A percentile compares a stretch with the other conserved stretches of the same genome.
phyloP scores from a whole-genome alignment of 2,888 invertebrate genomes.

The Zygogramma bicolorata region DNA sequence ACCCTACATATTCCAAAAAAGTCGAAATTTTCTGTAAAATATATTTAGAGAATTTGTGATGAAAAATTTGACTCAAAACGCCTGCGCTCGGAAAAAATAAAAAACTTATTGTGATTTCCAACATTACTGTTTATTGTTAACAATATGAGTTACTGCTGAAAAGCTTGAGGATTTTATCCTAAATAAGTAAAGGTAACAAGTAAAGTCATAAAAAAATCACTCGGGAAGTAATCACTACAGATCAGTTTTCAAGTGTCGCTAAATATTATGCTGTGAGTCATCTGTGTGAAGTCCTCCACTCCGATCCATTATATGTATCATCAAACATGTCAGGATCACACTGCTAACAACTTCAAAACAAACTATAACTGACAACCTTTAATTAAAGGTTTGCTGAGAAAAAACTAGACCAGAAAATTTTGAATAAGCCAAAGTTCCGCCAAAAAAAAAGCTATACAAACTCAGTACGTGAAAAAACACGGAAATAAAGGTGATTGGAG shows the following conservation, averaged over 20 bases:
- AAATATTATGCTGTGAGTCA: background rate
- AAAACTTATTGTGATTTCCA: slow-evolving; percentile 12
- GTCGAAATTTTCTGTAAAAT: no score
- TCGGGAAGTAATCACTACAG: background rate
- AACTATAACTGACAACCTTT: background rate
- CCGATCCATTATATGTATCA: background rate
- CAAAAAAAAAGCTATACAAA: background rate
- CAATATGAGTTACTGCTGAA: slow-evolving; percentile 29
- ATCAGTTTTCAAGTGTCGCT: background rate
- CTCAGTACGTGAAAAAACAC: background rate
- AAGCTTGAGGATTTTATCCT: slow-evolving; percentile 7
- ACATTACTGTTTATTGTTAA: slow-evolving; percentile 30
- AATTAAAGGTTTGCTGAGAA: no score
- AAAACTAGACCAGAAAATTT: no score
- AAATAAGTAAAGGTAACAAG: slow-evolving; percentile 24
- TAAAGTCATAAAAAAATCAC: slow-evolving; percentile 17
- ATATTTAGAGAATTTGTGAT: no score
- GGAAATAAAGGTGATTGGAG: no score
- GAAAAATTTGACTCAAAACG: no score
- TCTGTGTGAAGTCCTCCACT: background rate
- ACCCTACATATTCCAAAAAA: no score
- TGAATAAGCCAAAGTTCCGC: no score
- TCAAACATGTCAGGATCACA: no score
- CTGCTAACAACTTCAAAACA: no score
- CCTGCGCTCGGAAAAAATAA: slow-evolving; percentile 12